These are phyloP conservation scores for Phocoena phocoena DNA, from an alignment of 2,113 vertebrate species.

Conservation along the genomic window DNA sequence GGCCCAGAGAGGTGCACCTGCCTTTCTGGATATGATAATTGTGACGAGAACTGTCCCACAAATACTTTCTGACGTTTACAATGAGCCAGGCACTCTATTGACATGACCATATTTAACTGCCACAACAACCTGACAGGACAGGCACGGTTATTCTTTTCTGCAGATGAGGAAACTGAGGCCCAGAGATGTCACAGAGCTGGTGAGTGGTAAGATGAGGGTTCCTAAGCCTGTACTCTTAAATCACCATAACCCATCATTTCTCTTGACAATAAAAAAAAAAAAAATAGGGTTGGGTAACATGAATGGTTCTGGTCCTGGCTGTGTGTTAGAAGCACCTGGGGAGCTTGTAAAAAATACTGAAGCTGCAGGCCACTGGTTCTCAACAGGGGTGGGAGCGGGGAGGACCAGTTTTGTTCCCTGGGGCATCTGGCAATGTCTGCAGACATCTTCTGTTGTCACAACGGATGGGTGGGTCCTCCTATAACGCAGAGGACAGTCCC, in stretches of 20 bases:
- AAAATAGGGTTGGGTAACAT: not conserved
- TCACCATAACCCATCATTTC: not conserved
- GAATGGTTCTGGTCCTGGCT: not conserved
- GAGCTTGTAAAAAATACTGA: not conserved
- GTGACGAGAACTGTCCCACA: not conserved
- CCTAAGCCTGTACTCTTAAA: not conserved
- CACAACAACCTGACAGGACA: not conserved
- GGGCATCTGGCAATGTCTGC: not conserved
- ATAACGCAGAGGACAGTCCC: not conserved
- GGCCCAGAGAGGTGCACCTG: not conserved
- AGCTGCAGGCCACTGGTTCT: not conserved
- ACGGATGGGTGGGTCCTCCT: not conserved
- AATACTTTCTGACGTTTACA: not conserved
- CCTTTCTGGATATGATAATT: not conserved
- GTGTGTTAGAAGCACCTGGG: not conserved
- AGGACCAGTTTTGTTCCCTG: fast-evolving
- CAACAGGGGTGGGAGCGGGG: no score
- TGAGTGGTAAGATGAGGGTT: not conserved
- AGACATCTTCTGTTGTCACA: not conserved
- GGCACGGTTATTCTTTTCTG: not conserved
- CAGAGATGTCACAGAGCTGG: not conserved
- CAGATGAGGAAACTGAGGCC: not conserved
- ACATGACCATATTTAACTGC: not conserved
- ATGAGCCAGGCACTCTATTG: not conserved
- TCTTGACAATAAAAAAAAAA: not conserved